Evolutionary conservation across 2,888 invertebrate genomes (phyloP).

Genomic region (Chorisops tibialis): DNA sequence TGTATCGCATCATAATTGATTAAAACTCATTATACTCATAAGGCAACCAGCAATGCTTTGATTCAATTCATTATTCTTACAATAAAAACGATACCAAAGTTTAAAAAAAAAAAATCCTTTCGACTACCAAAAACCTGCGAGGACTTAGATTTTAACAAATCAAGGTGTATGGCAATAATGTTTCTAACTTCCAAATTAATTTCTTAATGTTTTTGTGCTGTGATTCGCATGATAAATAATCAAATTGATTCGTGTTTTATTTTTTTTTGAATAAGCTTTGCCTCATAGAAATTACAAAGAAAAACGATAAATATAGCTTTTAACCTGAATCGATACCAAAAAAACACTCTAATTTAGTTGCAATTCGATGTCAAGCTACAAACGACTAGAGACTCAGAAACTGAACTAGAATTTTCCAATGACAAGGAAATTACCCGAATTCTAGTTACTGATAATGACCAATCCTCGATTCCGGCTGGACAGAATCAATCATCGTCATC

Average conservation of each 20-base stretch:
- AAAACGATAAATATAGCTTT: slow-evolving; percentile 1
- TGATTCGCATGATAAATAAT: slow-evolving; percentile 17
- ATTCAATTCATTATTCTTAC: no score
- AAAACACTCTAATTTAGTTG: slow-evolving; percentile 27
- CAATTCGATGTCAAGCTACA: slow-evolving; percentile 22
- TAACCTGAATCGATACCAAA: slow-evolving; percentile 20
- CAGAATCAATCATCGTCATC: background rate
- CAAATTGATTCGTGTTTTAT: background rate
- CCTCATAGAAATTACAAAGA: background rate
- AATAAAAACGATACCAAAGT: no score
- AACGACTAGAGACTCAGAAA: slow-evolving; percentile 10
- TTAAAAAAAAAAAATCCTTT: no score
- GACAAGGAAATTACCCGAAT: slow-evolving; percentile 11
- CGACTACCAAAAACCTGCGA: no score
- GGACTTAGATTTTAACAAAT: no score
- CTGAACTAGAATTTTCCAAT: background rate
- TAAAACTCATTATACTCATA: no score
- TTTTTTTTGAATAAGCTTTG: slow-evolving; percentile 12
- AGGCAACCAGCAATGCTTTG: no score
- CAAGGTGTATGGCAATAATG: background rate
- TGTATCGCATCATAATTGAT: no score
- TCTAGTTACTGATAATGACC: slow-evolving; percentile 10
- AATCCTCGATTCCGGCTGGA: background rate
- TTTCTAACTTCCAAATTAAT: slow-evolving; percentile 2
- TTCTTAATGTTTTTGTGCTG: slow-evolving; percentile 20